These are phyloP conservation scores for Ormyrus pomaceus DNA, from an alignment of 2,888 invertebrate genomes.

Conservation along the genomic window DNA sequence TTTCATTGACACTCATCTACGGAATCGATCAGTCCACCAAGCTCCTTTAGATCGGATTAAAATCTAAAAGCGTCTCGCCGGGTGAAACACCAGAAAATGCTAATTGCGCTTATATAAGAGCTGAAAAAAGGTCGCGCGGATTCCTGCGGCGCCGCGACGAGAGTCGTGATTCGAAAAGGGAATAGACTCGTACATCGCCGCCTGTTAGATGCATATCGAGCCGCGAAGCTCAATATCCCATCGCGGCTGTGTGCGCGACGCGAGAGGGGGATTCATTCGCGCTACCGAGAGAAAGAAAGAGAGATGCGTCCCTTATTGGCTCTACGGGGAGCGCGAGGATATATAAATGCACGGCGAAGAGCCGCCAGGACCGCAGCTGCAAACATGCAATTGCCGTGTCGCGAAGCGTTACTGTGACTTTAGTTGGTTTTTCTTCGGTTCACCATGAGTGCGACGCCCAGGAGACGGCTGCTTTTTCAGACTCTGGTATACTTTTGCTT, in stretches of 20 bases:
- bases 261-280: slow-evolving; percentile 12
- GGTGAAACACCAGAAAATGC: not conserved
- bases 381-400: slow-evolving; percentile 4
- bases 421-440: not conserved
- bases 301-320: slow-evolving; percentile 29
- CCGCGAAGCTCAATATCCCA: not conserved
- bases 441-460: not conserved
- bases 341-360: slow-evolving; percentile 11
- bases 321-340: slow-evolving; percentile 18
- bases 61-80: too few relatives aligned
- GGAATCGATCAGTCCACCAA: too few relatives aligned
- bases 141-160: not conserved
- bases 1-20: too few relatives aligned
- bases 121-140: slow-evolving; percentile 2
- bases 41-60: too few relatives aligned
- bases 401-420: not conserved
- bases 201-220: slow-evolving; percentile 1
- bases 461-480: slow-evolving; percentile 7
- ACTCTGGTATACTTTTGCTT: slow-evolving; percentile 25
- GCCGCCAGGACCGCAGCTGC: slow-evolving; percentile 14
- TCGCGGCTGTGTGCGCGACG: too few relatives aligned
- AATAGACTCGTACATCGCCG: slow-evolving; percentile 26
- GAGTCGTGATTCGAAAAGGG: slow-evolving; percentile 42
- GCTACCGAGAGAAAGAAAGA: not conserved
- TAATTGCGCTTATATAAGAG: not conserved